phyloP scores from a whole-genome alignment of 2,797 vertebrate species.

The Centroberyx gerrardi region DNA sequence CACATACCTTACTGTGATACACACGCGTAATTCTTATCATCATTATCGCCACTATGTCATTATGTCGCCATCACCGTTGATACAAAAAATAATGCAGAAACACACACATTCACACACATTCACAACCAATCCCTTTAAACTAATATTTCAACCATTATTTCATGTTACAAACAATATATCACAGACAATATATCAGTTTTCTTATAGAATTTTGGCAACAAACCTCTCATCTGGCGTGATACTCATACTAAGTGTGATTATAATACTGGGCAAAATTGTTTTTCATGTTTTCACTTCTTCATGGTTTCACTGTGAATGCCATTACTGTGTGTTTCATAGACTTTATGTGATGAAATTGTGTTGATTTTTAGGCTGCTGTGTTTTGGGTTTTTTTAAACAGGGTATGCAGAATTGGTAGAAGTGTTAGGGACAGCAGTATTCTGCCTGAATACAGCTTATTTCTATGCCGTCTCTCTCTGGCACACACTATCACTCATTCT shows the following conservation, averaged over 20 bases:
- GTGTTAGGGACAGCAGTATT: too few relatives aligned
- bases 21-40: not conserved
- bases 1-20: not conserved
- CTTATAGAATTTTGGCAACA: constrained; percentile 30
- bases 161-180: not conserved
- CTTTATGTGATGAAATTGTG: too few relatives aligned
- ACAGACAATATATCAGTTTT: not conserved
- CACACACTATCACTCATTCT: not conserved
- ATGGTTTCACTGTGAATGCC: not conserved
- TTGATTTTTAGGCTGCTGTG: too few relatives aligned
- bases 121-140: not conserved
- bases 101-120: constrained; percentile 1
- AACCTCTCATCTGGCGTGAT: constrained; percentile 1
- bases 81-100: not conserved
- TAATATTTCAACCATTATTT: constrained; percentile 12
- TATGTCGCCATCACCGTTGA: not conserved
- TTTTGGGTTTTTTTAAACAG: too few relatives aligned
- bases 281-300: not conserved
- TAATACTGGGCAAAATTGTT: not conserved
- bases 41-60: too few relatives aligned
- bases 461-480: not conserved
- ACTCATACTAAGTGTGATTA: not conserved
- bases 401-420: not conserved
- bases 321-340: not conserved
- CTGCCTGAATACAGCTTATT: not conserved